Evolutionary conservation across 2,888 invertebrate species (phyloP).

Genomic region (Ornithoptera alexandrae): DNA sequence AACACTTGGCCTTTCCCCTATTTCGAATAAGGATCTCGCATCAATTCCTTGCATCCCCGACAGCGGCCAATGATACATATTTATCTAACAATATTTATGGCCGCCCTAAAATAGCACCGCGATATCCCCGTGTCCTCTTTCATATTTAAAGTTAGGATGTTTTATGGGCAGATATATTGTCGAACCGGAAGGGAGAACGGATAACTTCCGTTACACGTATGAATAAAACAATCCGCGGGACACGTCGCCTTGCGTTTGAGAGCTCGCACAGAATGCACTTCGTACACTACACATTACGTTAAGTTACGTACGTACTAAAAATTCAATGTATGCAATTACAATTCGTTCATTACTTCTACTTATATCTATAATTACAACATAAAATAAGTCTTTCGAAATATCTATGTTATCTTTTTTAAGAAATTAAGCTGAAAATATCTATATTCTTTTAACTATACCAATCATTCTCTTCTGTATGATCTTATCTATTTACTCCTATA

Average conservation of each 20-base stretch:
- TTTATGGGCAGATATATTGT: slow-evolving; percentile 56
- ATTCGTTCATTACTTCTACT: background rate
- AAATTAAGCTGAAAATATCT: too few relatives aligned
- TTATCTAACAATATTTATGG: slow-evolving; percentile 77
- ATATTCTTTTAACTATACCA: too few relatives aligned
- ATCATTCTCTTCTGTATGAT: too few relatives aligned
- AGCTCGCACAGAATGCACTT: background rate
- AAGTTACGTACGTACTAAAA: background rate
- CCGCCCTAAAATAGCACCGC: slow-evolving; percentile 55
- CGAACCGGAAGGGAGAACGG: slow-evolving; percentile 50
- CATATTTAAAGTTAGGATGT: slow-evolving; percentile 71
- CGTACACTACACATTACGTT: background rate
- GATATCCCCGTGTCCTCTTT: slow-evolving; percentile 58
- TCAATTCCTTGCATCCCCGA: slow-evolving; percentile 52
- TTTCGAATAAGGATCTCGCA: slow-evolving; percentile 43
- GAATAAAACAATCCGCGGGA: slow-evolving; percentile 43
- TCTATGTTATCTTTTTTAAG: too few relatives aligned
- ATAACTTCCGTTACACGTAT: slow-evolving; percentile 42
- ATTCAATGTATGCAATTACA: background rate
- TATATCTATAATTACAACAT: too few relatives aligned
- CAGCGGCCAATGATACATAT: slow-evolving; percentile 75
- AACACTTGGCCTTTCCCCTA: slow-evolving; percentile 18
- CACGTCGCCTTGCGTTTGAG: slow-evolving; percentile 15
- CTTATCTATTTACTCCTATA: too few relatives aligned
- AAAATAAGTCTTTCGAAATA: too few relatives aligned